Percentiles rank a stretch among this genome's conserved stretches.
phyloP scores from a whole-genome alignment of 1,140 invertebrate genomes.

The Popillia japonica region DNA sequence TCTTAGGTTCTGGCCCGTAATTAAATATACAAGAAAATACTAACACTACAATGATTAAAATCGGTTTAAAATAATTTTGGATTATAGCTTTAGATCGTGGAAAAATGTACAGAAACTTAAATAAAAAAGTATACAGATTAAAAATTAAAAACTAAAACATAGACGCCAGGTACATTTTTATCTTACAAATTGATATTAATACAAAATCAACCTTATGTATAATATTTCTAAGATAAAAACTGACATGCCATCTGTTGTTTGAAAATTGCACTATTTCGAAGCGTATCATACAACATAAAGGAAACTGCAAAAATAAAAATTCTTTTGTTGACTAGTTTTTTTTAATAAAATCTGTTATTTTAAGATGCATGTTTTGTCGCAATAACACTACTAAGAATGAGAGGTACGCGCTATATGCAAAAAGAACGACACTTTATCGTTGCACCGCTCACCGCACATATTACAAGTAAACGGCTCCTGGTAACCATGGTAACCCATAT shows the following conservation, averaged over 20 bases:
- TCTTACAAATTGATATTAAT: not conserved
- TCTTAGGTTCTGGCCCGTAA: conserved; percentile 30
- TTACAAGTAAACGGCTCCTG: conserved; percentile 93
- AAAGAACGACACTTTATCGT: conserved; percentile 89
- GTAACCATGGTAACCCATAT: conserved; percentile 95
- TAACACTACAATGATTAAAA: conserved; percentile 12
- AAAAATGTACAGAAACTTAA: not conserved
- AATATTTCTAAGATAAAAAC: not conserved
- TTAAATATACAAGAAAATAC: conserved; percentile 16
- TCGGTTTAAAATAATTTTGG: conserved; percentile 18
- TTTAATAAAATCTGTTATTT: not conserved
- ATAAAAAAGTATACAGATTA: not conserved
- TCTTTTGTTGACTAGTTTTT: conserved; percentile 27
- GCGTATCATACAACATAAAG: not conserved
- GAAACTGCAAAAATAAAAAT: not conserved
- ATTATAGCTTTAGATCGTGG: not conserved
- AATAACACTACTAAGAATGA: conserved; percentile 67
- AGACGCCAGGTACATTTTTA: not conserved
- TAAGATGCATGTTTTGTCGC: not conserved
- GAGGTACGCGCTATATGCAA: conserved; percentile 87
- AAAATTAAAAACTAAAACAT: not conserved
- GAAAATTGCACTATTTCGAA: conserved; percentile 32
- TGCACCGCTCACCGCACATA: conserved; percentile 86
- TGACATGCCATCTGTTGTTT: not conserved
- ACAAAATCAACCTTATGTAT: not conserved